Conservation (phyloP, 2,797 vertebrate genomes). For the Streptopelia turtur region DNA sequence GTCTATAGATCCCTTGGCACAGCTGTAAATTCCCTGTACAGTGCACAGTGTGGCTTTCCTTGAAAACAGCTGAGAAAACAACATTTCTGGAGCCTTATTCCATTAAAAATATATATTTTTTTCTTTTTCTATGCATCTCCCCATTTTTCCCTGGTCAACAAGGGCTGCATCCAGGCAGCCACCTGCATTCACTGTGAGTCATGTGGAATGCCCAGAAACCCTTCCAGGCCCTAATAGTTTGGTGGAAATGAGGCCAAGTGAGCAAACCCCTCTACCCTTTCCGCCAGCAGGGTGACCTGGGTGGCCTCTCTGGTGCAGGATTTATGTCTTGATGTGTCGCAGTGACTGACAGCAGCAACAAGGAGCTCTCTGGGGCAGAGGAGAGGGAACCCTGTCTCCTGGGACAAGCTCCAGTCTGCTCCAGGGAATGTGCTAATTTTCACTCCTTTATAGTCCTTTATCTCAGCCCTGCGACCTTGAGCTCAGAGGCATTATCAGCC, state of each 20-base stretch:
- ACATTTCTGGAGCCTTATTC: background rate
- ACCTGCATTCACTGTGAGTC: background rate
- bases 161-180: background rate
- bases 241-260: constrained; percentile 2
- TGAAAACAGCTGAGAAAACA: background rate
- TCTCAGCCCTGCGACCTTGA: constrained; percentile 70
- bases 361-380: constrained; percentile 73
- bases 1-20: background rate
- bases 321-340: constrained; percentile 80
- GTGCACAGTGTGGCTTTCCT: background rate
- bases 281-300: constrained; percentile 45
- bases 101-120: background rate
- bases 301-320: constrained; percentile 67
- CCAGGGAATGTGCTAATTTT: constrained; percentile 66
- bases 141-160: background rate
- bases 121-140: background rate
- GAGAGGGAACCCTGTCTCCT: constrained; percentile 26
- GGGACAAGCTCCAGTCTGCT: constrained; percentile 63
- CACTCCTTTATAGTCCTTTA: constrained; percentile 64
- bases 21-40: background rate
- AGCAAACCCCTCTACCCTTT: background rate
- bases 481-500: constrained; percentile 48
- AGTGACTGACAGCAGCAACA: constrained; percentile 71
- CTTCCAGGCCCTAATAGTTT: background rate
- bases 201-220: background rate